Base-by-base conservation (phyloP, 1,140 invertebrate genomes). In the Marisa cornuarietis region DNA sequence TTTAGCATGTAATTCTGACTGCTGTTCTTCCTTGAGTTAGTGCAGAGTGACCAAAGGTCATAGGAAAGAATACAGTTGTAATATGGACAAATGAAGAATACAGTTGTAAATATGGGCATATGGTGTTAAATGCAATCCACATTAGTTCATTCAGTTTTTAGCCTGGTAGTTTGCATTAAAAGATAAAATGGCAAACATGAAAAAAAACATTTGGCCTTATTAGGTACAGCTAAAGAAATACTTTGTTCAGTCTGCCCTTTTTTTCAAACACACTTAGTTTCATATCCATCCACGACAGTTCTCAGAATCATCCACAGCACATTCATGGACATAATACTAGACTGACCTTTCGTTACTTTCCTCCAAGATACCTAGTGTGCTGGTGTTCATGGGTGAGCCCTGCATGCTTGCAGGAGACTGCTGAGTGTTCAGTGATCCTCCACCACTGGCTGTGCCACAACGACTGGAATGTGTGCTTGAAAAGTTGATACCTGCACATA, bases 381-480 rank as follows among this genome's bases (percentile, higher is more conserved):
- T 81, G 24, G 83, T 84, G 49, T 79, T 84, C 83, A 87, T 83
- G 20, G 87, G 87, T 66, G 84, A 86, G 62, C 83, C 85, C 26
- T 85, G 85, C 78, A 84, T 80, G 74, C 78, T 81, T 51, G 79
- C 84, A 20, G 85, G 86, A 16, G 83, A 87, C 68, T 81, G 84
- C 65, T 84, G 86, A 61, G 54, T 82, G 75, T 72, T 82, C 13
- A 85, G 24, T 22, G 76, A 81, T 49, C 74, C 31, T 49, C 72
- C 65, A 51, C 81, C 83, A 69, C 78, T 84, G 6, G 85, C 84
- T 68, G 85, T 84, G 26, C 85, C 85, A 75, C 84, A 86, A 18
- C 85, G 84, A 82, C 88, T 86, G 63, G 88, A 83, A 79, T 86
- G 82, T 42, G 79, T 74, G 68, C 81, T 81, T 61, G 81, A 80